Base-by-base conservation (phyloP, 2,888 invertebrate genomes). In the Lepeophtheirus nordmannii region DNA sequence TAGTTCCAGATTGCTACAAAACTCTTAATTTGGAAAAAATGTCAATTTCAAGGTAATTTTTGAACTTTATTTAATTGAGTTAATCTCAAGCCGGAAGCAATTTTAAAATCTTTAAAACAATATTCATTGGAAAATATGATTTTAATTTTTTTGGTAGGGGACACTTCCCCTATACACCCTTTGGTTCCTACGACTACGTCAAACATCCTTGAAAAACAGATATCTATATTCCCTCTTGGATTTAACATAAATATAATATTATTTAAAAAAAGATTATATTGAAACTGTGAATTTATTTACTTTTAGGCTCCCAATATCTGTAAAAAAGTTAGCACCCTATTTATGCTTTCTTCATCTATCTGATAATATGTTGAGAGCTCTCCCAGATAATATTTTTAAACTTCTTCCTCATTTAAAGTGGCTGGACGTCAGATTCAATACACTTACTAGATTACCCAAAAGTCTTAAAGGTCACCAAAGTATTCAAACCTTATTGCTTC, bases 1-100 rank as follows among this genome's bases (percentile, higher is more conserved):
- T 46, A 46, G 53, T 46, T 46, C 53, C 53, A 2, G 53, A 46
- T n/a, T 46, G 53, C 53, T 46, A n/a, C 53, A 46, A 46, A 46
- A 46, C 53, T 17, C 53, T 46, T 14, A 46, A 46, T 46, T 17
- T 46, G 14, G n/a, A 46, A 8, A 46, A 46, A 5, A 46, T 46
- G 53, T 46, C 53, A 3, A 46, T 46, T 46, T 46, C 53, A 46
- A 14, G 53, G 53, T 46, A 46, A 46, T 3, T 11, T 14, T n/a
- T n/a, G 53, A 5, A n/a, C 8, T 46, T 46, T 46, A 46, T 17
- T 17, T 5, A 46, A 46, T 46, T 5, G 53, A 17, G 53, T 46
- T 46, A 46, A 5, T 5, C 7, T 30, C 30, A 30, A 30, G 30
- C n/a, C n/a, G n/a, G n/a, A n/a, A n/a, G n/a, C n/a, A n/a, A n/a